These are phyloP conservation scores for Phalacrocorax aristotelis DNA, from an alignment of 2,113 vertebrate species.

Conservation along the genomic window DNA sequence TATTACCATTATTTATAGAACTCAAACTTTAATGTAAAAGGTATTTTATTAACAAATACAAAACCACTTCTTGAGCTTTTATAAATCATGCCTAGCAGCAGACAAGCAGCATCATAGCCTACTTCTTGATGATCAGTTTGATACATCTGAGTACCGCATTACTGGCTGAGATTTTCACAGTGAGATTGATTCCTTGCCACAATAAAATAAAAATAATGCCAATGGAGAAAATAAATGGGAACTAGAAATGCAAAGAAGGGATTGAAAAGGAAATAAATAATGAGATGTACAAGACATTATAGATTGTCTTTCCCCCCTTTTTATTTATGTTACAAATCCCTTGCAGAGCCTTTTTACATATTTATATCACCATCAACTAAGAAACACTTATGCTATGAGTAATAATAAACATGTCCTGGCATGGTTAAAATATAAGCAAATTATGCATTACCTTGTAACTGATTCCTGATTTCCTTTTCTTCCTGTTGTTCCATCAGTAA, in stretches of 20 bases:
- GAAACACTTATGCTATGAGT: not conserved
- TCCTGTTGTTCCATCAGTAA: slow-evolving; percentile 53
- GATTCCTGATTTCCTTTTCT: slow-evolving; percentile 60
- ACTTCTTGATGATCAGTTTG: not conserved
- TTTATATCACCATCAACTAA: not conserved
- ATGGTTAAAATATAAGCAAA: not conserved
- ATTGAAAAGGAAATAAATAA: not conserved
- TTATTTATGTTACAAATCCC: not conserved
- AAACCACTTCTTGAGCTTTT: not conserved
- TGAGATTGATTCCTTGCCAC: not conserved
- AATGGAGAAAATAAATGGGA: not conserved
- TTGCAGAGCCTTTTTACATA: not conserved
- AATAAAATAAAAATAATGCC: not conserved
- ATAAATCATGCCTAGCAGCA: not conserved
- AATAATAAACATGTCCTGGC: not conserved
- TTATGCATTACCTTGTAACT: slow-evolving; percentile 69
- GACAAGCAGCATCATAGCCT: not conserved
- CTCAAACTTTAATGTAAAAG: not conserved
- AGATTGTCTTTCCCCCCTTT: not conserved
- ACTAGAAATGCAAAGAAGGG: not conserved
- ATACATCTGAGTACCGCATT: not conserved
- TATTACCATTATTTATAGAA: not conserved
- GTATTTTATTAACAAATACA: not conserved
- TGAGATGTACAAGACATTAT: not conserved
- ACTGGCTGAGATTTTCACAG: not conserved